Evolutionary conservation across 2,113 vertebrate genomes (phyloP).

Genomic region (Crotophaga sulcirostris): DNA sequence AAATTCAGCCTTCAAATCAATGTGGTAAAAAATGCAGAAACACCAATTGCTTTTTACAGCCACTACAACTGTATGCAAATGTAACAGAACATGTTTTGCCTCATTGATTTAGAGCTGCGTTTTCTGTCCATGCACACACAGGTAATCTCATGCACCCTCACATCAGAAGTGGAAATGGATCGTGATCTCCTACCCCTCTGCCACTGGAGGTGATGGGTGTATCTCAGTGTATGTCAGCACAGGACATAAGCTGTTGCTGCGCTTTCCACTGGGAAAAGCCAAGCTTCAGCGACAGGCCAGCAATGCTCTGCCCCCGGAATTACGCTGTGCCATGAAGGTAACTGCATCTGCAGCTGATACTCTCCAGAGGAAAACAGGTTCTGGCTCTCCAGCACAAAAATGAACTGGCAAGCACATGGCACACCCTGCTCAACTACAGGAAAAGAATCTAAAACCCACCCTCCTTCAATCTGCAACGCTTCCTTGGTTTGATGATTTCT

Average conservation of each 20-base stretch:
- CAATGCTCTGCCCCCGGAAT: neutral
- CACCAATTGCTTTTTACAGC: neutral
- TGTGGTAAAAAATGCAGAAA: neutral
- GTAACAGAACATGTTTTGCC: neutral
- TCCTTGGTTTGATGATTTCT: neutral
- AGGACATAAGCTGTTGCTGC: neutral
- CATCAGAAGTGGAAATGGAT: neutral
- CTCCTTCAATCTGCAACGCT: neutral
- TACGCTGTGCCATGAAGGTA: neutral
- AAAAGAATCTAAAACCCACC: neutral
- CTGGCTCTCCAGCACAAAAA: neutral
- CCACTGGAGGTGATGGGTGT: fast-evolving
- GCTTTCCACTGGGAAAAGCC: neutral
- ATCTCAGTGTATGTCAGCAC: neutral
- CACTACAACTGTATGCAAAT: fast-evolving
- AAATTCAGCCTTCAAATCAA: neutral
- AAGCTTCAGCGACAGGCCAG: neutral
- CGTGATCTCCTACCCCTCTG: neutral
- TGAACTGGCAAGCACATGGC: fast-evolving
- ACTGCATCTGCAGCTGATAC: neutral
- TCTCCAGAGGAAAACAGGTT: neutral
- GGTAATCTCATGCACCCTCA: neutral
- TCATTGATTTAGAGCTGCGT: neutral
- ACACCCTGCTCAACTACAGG: neutral
- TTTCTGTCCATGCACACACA: neutral